These are phyloP conservation scores for Cephus sareptanus DNA, from an alignment of 2,888 invertebrate genomes.

Conservation along the genomic window DNA sequence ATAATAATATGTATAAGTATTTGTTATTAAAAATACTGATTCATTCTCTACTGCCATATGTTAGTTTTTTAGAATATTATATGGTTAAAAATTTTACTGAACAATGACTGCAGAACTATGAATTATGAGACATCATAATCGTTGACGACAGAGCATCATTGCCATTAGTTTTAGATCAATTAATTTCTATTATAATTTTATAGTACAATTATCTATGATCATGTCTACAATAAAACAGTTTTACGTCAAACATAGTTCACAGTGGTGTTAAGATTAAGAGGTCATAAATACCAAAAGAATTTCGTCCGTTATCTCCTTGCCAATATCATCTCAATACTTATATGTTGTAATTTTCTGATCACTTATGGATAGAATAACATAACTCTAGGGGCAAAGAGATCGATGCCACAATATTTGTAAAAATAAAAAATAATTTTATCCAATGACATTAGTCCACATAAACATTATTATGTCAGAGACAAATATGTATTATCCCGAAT, in stretches of 20 bases:
- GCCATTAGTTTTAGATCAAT: neutral
- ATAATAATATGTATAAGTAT: neutral
- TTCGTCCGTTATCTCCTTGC: neutral
- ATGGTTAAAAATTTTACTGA: neutral
- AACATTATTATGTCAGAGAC: neutral
- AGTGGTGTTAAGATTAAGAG: neutral
- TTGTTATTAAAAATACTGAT: neutral
- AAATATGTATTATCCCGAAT: neutral
- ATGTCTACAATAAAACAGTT: neutral
- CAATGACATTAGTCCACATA: too few species aligned
- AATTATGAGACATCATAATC: neutral
- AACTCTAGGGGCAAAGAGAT: too few species aligned
- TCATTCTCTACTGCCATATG: neutral
- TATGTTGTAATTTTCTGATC: too few species aligned
- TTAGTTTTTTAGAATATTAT: neutral
- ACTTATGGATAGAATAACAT: too few species aligned
- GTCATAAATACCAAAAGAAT: neutral
- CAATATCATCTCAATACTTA: neutral
- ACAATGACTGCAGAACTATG: neutral
- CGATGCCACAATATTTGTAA: too few species aligned
- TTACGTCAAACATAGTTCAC: neutral
- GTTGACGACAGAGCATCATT: neutral
- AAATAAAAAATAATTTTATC: too few species aligned
- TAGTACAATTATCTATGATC: neutral
- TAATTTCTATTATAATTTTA: neutral